Base-by-base conservation (phyloP, 2,888 invertebrate species). In the Papilio demoleus region DNA sequence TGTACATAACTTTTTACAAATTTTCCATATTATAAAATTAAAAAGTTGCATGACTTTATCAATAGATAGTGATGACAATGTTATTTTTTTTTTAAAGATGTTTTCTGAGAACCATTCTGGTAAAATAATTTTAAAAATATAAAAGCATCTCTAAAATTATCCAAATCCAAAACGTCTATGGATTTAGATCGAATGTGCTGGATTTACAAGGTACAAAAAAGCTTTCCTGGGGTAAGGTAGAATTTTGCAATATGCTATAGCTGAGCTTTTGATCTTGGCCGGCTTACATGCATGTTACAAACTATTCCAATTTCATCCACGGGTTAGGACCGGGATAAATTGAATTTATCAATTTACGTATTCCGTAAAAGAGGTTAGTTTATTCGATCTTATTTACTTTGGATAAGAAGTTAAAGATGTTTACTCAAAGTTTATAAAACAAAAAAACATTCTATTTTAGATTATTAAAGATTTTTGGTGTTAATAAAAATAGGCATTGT, bases 221-320 rank as follows among this genome's bases (percentile, higher is more conserved):
- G 19, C 9, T 38, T 36, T 47, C 38, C 38, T 1, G 4, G 4
- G 40, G 12, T 19, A 36, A 68, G 59, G 64, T 47, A 47, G 68
- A 64, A 64, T 64, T 63, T 64, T 64, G 63, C 47, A 58, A 64
- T 59, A 64, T 45, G 36, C 36, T 36, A 42, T 31, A 60, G 31
- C 40, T 69, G 69, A 69, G 69, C 69, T 61, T 47, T 69, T 69
- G 65, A 69, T 69, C 69, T 65, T 38, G 34, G n/a, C 64, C 60
- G 53, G 65, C 69, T 69, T 69, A 69, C 69, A 65, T 40, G 60
- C 60, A 56, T 61, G 68, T 40, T 64, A 36, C 64, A 58, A n/a
- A 59, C 65, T 61, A 22, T 69, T 65, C 65, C 69, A 61, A 69
- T 69, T 65, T 65, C 53, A 53, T 53, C 65, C 38, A 0, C n/a